A percentile compares a stretch with the other conserved stretches of the same genome.
Conservation (phyloP, 1,140 invertebrate species). For the Harpegnathos saltator region DNA sequence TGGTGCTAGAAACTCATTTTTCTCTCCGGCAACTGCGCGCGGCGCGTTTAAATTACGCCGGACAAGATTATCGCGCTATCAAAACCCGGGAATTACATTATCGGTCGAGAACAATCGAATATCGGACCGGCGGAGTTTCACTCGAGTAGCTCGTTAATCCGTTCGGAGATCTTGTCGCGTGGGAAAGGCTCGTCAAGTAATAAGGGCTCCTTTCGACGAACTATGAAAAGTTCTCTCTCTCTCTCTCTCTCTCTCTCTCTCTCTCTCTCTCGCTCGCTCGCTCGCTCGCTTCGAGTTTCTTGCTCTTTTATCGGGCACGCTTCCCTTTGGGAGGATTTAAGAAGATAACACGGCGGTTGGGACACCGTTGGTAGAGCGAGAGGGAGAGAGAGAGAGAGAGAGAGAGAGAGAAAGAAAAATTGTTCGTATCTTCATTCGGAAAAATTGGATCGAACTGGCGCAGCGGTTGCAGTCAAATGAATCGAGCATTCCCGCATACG, state of each 20-base stretch:
- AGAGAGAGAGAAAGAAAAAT: no score
- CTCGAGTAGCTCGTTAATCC: constrained; percentile 31
- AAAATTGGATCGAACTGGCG: neutral
- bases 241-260: no score
- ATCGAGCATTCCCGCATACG: no score
- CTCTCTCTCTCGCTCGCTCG: no score
- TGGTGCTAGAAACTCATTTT: constrained; percentile 24
- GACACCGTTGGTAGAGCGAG: no score
- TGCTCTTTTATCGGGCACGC: neutral
- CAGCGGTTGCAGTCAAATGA: no score
- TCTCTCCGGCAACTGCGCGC: neutral
- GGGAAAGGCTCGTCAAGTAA: constrained; percentile 17
- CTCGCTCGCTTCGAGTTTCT: constrained; percentile 1
- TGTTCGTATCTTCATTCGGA: neutral
- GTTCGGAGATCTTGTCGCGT: constrained; percentile 11
- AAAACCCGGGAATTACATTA: constrained; percentile 25
- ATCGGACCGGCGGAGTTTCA: constrained; percentile 5
- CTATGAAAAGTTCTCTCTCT: constrained; percentile 27
- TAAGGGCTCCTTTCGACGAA: constrained; percentile 7
- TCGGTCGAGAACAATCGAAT: constrained; percentile 26
- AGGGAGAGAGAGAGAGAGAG: no score
- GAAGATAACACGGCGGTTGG: neutral
- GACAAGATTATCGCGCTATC: constrained; percentile 43
- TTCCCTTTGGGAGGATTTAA: neutral
- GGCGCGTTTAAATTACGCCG: constrained; percentile 33